Base-by-base conservation (phyloP, 2,113 vertebrate species). In the Ophthalmolycus amberensis region DNA sequence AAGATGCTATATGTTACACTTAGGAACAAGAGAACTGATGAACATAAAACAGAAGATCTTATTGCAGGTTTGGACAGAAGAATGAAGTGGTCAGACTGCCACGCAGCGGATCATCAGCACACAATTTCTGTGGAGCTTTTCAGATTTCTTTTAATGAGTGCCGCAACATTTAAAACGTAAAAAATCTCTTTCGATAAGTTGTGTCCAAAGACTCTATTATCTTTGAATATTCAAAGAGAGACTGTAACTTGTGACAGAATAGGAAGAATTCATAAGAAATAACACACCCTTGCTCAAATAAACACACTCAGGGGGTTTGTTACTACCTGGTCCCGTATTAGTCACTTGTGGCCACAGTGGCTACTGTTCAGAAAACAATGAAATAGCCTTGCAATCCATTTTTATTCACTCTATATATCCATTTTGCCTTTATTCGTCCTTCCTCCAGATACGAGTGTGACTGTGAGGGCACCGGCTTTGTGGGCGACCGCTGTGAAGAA, bases 401-500 rank as follows among this genome's bases (percentile, higher is more conserved):
- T 73, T 25, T 38, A 18, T 65, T 65, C 9, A 14, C 40, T 22
- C 40, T 22, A 5, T 27, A 3, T 5, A 25, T 1, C 59, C 15
- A 4, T 6, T 64, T 67, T 42, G 34, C 18, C 5, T 40, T 75
- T n/a, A 48, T 48, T 6, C 48, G 4, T 62, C 58, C 7, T 16
- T 52, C 14, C 14, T 68, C 16, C 79, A 99, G 98, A 60, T 99
- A 95, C 79, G 69, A 0, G 27, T 99, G 98, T 92, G 94, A 97
- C 94, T 99, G 98, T 86, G 89, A 79, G 1, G 95, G 93, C 75
- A 98, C 97, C 0, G 98, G 98, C 82, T 99, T 96, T 3, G 84
- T 91, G 46, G 98, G 98, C 0, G 42, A 79, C 14, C 90, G 90
- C 79, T 99, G 98, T 42, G 96, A 99, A 84, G 63, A 91, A 62